Evolutionary conservation across 2,113 vertebrate genomes (phyloP).

Genomic region (Leucopsar rothschildi): DNA sequence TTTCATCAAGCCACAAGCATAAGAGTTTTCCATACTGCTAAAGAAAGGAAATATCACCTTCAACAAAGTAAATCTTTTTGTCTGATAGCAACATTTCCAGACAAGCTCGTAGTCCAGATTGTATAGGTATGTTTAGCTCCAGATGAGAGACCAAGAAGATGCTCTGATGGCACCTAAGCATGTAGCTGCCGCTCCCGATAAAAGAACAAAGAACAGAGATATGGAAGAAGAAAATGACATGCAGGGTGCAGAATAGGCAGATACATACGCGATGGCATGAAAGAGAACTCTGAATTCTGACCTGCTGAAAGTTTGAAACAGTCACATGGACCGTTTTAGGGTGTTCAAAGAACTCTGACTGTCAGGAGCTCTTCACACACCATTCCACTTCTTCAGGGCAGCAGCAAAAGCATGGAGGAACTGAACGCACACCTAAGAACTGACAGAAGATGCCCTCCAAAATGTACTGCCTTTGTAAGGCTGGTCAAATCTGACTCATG

Average conservation of each 20-base stretch:
- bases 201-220: neutral
- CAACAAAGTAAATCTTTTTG: neutral
- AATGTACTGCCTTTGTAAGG: neutral
- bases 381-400: neutral
- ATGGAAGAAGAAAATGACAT: neutral
- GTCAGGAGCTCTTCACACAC: neutral
- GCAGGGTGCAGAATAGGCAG: neutral
- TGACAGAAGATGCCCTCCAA: neutral
- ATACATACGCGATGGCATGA: fast-evolving
- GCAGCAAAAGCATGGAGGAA: neutral
- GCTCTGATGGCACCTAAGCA: neutral
- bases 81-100: neutral
- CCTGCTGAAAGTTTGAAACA: neutral
- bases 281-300: neutral
- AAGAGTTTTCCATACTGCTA: neutral
- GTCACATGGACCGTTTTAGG: neutral
- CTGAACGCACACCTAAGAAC: neutral
- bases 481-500: neutral
- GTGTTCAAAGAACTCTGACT: neutral
- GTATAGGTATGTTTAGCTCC: neutral
- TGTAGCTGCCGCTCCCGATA: fast-evolving
- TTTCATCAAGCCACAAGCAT: neutral
- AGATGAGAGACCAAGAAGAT: neutral
- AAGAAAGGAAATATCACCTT: neutral
- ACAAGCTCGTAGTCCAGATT: neutral